These are phyloP conservation scores for Aphis gossypii DNA, from an alignment of 1,140 invertebrate species.

Conservation along the genomic window DNA sequence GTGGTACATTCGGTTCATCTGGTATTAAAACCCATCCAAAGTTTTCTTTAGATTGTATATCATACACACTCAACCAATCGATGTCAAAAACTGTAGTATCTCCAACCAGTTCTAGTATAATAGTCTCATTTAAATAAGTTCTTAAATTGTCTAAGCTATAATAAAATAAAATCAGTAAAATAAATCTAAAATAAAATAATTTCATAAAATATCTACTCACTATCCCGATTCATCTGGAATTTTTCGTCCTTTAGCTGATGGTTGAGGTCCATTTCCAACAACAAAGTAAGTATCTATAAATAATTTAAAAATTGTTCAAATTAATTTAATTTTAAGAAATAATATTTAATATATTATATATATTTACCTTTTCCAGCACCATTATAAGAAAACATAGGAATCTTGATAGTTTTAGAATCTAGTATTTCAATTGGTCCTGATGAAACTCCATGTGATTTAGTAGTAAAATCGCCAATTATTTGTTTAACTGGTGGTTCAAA, in stretches of 20 bases:
- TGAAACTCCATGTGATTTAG: conserved; percentile 73
- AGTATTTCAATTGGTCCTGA: conserved; percentile 79
- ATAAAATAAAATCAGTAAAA: conserved; percentile 53
- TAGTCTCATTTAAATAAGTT: conserved; percentile 76
- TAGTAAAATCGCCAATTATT: conserved; percentile 74
- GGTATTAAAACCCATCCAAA: conserved; percentile 82
- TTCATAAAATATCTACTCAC: conserved; percentile 68
- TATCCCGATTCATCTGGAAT: conserved; percentile 92
- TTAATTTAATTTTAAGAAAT: conserved; percentile 2
- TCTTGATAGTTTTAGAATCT: conserved; percentile 81
- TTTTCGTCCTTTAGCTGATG: conserved; percentile 79
- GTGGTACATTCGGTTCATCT: conserved; percentile 84
- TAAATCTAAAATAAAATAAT: background rate
- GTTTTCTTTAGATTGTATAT: conserved; percentile 75
- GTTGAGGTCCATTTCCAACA: conserved; percentile 86
- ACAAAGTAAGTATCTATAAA: conserved; percentile 80
- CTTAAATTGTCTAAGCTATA: conserved; percentile 76
- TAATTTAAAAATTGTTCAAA: conserved; percentile 17
- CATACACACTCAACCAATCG: conserved; percentile 85
- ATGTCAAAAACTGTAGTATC: conserved; percentile 84
- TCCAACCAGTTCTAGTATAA: conserved; percentile 81
- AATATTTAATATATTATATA: conserved; percentile 39
- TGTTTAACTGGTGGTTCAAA: conserved; percentile 86
- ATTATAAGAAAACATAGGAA: conserved; percentile 80
- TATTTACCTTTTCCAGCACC: conserved; percentile 70